Conservation (phyloP, 2,113 vertebrate species). For the Malaclemys terrapin region DNA sequence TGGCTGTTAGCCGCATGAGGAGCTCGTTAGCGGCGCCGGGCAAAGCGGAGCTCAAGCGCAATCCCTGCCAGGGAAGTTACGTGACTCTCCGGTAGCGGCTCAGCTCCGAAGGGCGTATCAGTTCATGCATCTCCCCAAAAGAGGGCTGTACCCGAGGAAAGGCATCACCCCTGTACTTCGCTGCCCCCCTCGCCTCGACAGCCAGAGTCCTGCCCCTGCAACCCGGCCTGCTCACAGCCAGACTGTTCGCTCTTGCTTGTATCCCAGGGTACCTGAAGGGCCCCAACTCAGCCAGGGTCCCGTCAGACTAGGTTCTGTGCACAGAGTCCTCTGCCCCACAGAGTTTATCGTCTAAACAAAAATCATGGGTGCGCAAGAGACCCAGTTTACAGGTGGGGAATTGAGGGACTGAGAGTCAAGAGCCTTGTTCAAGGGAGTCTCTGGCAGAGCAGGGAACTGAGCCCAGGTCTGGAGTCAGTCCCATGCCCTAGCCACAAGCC, state of each 20-base stretch:
- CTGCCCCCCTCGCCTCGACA: no score
- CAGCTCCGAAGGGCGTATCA: no score
- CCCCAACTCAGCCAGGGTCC: no score
- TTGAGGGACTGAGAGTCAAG: background rate
- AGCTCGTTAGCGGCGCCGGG: background rate
- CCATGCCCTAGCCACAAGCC: no score
- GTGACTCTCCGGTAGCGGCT: no score
- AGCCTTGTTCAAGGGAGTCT: background rate
- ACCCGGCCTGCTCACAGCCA: no score
- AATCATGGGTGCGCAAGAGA: background rate
- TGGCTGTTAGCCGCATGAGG: fast-evolving
- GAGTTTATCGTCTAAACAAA: background rate
- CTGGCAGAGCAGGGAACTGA: background rate
- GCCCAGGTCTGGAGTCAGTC: background rate
- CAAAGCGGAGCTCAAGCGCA: background rate
- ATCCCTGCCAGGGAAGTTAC: no score
- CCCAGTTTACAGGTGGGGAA: background rate
- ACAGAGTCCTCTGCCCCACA: no score
- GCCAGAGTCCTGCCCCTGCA: no score
- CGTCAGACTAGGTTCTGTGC: background rate
- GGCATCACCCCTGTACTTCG: no score
- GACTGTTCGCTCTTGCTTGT: background rate
- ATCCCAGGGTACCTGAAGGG: background rate
- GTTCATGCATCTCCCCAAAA: no score
- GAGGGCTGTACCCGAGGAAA: no score